Evolutionary conservation across 37 sponge, comb jelly and placozoan species (phyloP), one percentile per base, ranked within the genome.

Genomic region (Aphrocallistes beatrix): DNA sequence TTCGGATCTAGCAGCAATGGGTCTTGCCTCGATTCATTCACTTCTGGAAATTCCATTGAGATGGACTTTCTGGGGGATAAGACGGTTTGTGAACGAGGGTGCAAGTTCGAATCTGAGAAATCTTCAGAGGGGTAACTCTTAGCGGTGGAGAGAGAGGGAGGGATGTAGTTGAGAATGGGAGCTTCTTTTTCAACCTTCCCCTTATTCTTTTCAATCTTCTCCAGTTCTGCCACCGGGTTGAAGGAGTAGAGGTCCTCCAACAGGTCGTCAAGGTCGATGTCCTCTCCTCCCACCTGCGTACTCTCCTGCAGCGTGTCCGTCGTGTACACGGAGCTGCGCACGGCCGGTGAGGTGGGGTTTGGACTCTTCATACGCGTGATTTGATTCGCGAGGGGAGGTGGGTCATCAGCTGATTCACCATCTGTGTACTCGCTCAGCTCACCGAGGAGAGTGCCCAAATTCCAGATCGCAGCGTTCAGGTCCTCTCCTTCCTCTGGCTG

Each of bases 241-340:
- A 93, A 93, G 19, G 85, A 83, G 25, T 49, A 87, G 51, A 93
- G 84, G 39, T 93, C 93, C 81, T 51, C 38, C 45, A 93, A 86
- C 28, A 93, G 85, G 0, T 87, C 86, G 81, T 93, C 93, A 9
- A 93, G 89, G 51, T 93, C 93, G 85, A 90, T 82, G 81, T 89
- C 88, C 36, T 32, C 60, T 19, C 83, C 87, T 1, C 50, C 38
- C 8, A 37, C 37, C 23, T 0, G 28, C 1, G 69, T 60, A 30
- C 75, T 60, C 75, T 60, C 32, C 75, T 60, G 28, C 17, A 60
- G 75, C 34, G 75, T 60, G 34, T 60, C 75, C 3, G 75, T 60
- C 28, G 75, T 60, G 75, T 60, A 60, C 28, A 60, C 75, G 3
- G 75, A 60, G 75, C 28, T 30, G 34, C 75, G 75, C 6, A 19